Evolutionary conservation across 2,113 vertebrate species (phyloP), one percentile per base, ranked within the genome.

Genomic region (Odobenus rosmarus): DNA sequence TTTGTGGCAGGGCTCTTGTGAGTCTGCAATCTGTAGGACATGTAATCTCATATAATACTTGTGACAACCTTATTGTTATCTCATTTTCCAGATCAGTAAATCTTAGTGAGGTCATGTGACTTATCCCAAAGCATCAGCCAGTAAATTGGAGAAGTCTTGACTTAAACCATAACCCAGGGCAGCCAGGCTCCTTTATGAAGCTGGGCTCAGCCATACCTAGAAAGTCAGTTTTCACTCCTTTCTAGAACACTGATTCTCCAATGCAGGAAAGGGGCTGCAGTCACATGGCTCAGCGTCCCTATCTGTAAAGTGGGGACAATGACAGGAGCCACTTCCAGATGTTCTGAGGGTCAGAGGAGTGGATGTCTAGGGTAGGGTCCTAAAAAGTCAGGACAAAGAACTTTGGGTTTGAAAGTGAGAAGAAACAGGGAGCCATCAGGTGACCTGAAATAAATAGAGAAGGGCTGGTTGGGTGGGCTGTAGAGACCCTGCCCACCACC

Each of bases 401-500:
- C 18, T 81, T 24, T 57, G 24, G 7, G 33, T 72, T 61, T 23
- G 39, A 31, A 72, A 62, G 93, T 3, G 14, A 33, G 49, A 82
- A 69, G 64, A 62, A 16, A 49, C 55, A 4, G 2, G 9, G 39
- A 4, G 26, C 24, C 12, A 0, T 2, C 46, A 77, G 62, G 23
- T 7, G 24, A 23, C 0, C 4, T 11, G 49, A 11, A 84, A 4
- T 0, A 0, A 13, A n/a, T 1, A 31, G 24, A 16, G 67, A 23
- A 51, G 90, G 64, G 28, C 39, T 0, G 0, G 31, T 13, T 16
- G 2, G 42, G 4, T 0, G 28, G 71, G 81, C 39, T 1, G 33
- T 1, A 1, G 81, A 21, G 83, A 19, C 0, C 7, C 80, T 11
- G 28, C 28, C 51, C 2, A 3, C 31, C 0, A 3, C 31, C 0